Base-by-base conservation (phyloP, 2,888 invertebrate genomes). In the Cyclophora punctaria region DNA sequence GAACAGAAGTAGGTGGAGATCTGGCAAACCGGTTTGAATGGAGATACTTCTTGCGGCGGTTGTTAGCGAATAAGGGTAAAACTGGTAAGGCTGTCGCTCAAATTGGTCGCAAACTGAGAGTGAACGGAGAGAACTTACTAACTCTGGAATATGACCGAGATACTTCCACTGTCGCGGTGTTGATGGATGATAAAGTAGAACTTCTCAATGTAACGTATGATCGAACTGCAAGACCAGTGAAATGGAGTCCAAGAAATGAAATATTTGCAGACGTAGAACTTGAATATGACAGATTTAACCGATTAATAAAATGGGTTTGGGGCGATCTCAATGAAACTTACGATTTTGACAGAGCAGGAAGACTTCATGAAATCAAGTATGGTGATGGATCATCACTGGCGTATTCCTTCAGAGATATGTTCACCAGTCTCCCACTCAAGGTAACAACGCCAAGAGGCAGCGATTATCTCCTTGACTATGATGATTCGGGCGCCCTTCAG, bases 1-100 rank as follows among this genome's bases (percentile, higher is more conserved):
- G 94, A 53, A 96, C 95, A 0, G 96, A 96, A 86, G 94, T 97
- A 7, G 95, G 96, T 34, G 96, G 96, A 0, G 97, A 97, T 71
- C 78, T 97, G 49, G 96, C 96, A 0, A 98, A 98, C 70, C 91
- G 97, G 58, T 96, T 98, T 68, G 98, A 98, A 83, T 98, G 98
- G 98, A 91, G 97, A 43, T 98, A 97, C 83, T 97, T 97, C 86
- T 90, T 97, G 52, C 89, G 96, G 47, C 92, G 95, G 56, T 90
- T 93, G 41, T 91, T 92, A 59, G 91, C 91, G 3, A 90, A 85
- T 63, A 92, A 90, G 89, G 90, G 84, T 72, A 90, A 91, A 70
- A 72, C 73, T 67, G 91, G 81, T 57, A 95, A 93, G 74, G 90
- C 92, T 0, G 93, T 96, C 0, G 93, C 95, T 0, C 96, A 96